Evolutionary conservation across 2,888 invertebrate genomes (phyloP), one percentile per base, ranked within the genome.

Genomic region (Temnothorax ravouxi): DNA sequence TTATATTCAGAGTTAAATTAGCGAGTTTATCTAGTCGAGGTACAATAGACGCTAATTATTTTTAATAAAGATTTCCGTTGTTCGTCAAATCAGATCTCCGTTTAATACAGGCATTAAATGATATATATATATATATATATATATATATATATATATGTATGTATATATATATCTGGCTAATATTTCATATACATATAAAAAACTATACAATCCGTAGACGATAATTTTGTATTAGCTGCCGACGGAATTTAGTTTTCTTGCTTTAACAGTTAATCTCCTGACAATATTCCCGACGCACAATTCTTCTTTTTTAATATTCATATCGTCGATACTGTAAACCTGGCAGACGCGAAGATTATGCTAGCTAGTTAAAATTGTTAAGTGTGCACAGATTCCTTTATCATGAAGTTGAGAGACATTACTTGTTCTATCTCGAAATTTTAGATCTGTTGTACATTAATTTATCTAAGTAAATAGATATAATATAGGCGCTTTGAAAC

Each of bases 141-240:
- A 25, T 41, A 25, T 92, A n/a, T n/a, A 34, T 34, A 5, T 91
- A 47, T 47, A 67, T 47, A 18, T 67, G 9, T 8, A 9, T 67
- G 8, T 52, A 3, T 56, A 3, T 72, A 5, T 72, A 25, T 41
- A 25, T 92, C 90, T 91, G 89, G 89, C 90, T 93, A 92, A 91
- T 89, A 91, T 88, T 88, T 91, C 88, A 89, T 88, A 89, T 88
- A 92, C 84, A 86, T 87, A 84, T 84, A 88, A 85, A 93, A 91
- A 92, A 90, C 90, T 93, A 92, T 93, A 93, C 92, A 92, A 91
- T 92, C 88, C 91, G 90, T 88, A 88, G 89, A 89, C 77, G 83
- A 91, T 88, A 88, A 88, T 88, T 89, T 90, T 86, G 84, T 88
- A 71, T 87, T 92, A 92, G 92, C 91, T 92, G 92, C 91, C 91